phyloP scores from a whole-genome alignment of 2,113 vertebrate species.

The Murina feae region DNA sequence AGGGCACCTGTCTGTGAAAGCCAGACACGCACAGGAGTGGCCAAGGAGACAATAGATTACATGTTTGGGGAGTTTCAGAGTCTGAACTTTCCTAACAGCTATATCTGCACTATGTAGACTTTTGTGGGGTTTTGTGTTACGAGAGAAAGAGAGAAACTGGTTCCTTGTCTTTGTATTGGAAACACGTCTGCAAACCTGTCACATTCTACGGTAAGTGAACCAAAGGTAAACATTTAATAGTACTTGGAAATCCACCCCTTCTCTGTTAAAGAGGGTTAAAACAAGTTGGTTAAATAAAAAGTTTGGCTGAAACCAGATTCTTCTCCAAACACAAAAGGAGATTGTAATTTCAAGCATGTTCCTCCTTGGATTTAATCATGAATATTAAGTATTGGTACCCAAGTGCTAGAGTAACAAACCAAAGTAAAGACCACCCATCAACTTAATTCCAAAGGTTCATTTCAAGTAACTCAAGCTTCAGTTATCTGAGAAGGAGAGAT shows the following conservation, averaged over 20 bases:
- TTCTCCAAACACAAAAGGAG: constrained; percentile 80
- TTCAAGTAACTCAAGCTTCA: constrained; percentile 87
- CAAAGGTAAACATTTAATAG: constrained; percentile 70
- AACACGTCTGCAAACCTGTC: constrained; percentile 62
- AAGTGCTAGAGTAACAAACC: constrained; percentile 79
- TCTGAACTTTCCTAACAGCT: constrained; percentile 41
- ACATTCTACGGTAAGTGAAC: constrained; percentile 61
- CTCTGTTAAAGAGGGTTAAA: constrained; percentile 70
- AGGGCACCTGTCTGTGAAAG: constrained; percentile 42
- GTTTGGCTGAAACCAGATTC: constrained; percentile 77
- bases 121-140: constrained; percentile 39
- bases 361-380: constrained; percentile 89
- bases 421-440: constrained; percentile 93
- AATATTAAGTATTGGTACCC: constrained; percentile 89
- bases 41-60: neutral
- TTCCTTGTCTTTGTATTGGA: constrained; percentile 55
- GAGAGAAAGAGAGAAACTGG: neutral
- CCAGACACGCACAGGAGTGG: neutral
- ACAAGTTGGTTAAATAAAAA: constrained; percentile 62
- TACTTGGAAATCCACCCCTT: constrained; percentile 65
- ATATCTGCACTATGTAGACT: neutral
- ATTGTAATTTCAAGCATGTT: constrained; percentile 74
- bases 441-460: constrained; percentile 79
- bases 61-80: neutral
- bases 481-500: constrained; percentile 84